Conservation (phyloP, 2,888 invertebrate genomes). For the Cataglyphis albicans region DNA sequence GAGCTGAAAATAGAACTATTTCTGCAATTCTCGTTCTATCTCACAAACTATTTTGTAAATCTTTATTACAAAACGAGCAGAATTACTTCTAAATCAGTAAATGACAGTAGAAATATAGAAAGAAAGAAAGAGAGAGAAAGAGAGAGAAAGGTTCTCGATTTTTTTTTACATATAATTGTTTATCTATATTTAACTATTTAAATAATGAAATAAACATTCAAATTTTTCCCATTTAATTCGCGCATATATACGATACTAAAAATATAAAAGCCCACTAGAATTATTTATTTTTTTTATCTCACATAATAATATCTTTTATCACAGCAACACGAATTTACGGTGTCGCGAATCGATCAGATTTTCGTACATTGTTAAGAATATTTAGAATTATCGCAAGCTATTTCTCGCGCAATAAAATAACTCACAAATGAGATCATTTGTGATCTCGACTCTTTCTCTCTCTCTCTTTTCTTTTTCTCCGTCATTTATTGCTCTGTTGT, state of each 20-base stretch:
- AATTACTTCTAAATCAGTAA: not conserved
- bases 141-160: not conserved
- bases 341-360: constrained; percentile 18
- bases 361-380: constrained; percentile 29
- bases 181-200: constrained; percentile 17
- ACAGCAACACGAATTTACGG: not conserved
- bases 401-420: constrained; percentile 46
- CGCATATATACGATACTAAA: not conserved
- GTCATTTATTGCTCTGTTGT: not conserved
- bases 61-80: not conserved
- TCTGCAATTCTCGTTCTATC: not conserved
- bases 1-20: not conserved
- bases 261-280: not conserved
- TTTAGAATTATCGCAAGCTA: constrained; percentile 37
- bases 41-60: not conserved
- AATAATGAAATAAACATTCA: constrained; percentile 12
- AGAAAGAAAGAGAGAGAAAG: too few relatives aligned
- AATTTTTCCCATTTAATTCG: constrained; percentile 6
- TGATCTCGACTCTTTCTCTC: not conserved
- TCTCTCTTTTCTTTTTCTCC: constrained; percentile 10
- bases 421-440: not conserved
- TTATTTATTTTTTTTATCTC: not conserved
- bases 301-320: not conserved
- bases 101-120: not conserved
- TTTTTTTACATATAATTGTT: constrained; percentile 15